Conservation (phyloP, 1,140 invertebrate genomes). For the Anastatus disparis region DNA sequence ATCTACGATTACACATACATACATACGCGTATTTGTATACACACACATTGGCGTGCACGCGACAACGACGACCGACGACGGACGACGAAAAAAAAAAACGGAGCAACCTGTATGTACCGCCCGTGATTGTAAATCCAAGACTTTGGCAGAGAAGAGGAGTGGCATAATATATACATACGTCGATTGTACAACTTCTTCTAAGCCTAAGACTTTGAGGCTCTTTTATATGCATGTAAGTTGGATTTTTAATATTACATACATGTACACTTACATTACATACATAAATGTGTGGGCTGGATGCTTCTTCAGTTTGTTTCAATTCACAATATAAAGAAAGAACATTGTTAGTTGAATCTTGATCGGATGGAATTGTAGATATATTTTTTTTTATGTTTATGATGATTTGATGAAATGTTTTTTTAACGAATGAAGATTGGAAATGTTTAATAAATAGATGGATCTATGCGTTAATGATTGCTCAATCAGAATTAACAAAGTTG, state of each 20-base stretch:
- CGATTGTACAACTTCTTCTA: neutral
- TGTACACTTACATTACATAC: neutral
- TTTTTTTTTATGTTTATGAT: neutral
- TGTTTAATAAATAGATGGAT: neutral
- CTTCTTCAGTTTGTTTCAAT: constrained; percentile 6
- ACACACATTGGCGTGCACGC: constrained; percentile 4
- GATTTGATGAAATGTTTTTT: neutral
- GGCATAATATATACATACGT: neutral
- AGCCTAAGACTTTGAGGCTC: neutral
- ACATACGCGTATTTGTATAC: neutral
- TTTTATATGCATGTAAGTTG: constrained; percentile 14
- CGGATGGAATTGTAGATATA: no score
- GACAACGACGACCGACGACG: neutral
- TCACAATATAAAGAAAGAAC: neutral
- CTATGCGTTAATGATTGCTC: neutral
- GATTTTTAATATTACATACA: constrained; percentile 6
- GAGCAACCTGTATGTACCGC: no score
- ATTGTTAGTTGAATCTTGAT: no score
- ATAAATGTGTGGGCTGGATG: neutral
- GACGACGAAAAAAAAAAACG: neutral
- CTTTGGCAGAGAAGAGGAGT: neutral
- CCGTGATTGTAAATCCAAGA: no score
- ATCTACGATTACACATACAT: neutral
- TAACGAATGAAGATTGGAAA: neutral
- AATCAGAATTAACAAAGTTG: constrained; percentile 15